Base-by-base conservation (phyloP, 2,113 vertebrate species). In the Pollimyrus isidori region DNA sequence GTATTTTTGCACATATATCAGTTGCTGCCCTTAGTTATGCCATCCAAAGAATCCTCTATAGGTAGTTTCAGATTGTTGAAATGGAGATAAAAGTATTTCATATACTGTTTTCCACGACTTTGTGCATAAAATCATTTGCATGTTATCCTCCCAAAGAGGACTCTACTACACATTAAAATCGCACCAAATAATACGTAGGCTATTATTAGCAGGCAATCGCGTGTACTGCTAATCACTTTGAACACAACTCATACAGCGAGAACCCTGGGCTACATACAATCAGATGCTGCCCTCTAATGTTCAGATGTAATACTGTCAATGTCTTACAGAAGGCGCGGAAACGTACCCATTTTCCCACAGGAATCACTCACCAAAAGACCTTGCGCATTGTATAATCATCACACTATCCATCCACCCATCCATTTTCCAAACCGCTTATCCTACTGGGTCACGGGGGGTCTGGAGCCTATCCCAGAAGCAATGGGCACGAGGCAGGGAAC, bases 281-380 rank as follows among this genome's bases (percentile, higher is more conserved):
- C 73, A 42, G 52, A 42, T 93, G 89, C 91, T 92, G 91, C 92
- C 92, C 92, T 91, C 94, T 91, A 87, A 90, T 90, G 94, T 91
- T 58, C 48, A 30, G 10, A 82, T 3, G 0, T 26, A 0, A 15
- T 52, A 3, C 42, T 9, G 23, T 88, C 46, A 19, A 3, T 3
- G 2, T 46, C 7, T 84, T 46, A 13, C 21, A 84, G 42, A 48
- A 46, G 45, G n/a, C 45, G 21, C 2, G 23, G 39, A 84, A 84
- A 84, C 17, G 0, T 46, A 13, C 42, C 9, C 45, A 84, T 45
- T 84, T 46, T 46, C 48, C 35, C 42, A 48, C 7, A 19, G 13
- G 73, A 35, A 80, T 42, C 73, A 80, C 26, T 69, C 62, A 69
- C 62, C 26, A 69, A 30, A 69, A 69, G 26, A 69, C 62, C 62